Evolutionary conservation across 2,888 invertebrate species (phyloP).

Genomic region (Athalia circularis): DNA sequence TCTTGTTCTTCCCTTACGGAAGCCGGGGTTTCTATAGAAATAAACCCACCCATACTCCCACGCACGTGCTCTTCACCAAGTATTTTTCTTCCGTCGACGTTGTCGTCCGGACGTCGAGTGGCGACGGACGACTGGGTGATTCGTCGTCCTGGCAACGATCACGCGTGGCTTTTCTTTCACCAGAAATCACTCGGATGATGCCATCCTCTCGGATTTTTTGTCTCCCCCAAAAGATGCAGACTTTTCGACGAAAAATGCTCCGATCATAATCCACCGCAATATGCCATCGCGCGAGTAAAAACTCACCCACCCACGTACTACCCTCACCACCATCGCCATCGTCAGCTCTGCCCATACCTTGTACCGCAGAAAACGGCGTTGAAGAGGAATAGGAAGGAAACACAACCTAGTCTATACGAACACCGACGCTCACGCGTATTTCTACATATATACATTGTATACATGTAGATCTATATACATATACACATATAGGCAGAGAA

Average conservation of each 20-base stretch:
- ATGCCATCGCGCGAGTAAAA: conserved; percentile 43
- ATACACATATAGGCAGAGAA: conserved; percentile 11
- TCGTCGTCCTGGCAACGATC: conserved; percentile 40
- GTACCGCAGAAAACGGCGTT: neutral
- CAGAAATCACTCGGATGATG: conserved; percentile 32
- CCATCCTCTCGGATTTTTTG: conserved; percentile 5
- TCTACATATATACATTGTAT: conserved; percentile 1
- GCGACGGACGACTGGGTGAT: conserved; percentile 25
- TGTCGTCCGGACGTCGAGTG: conserved; percentile 8
- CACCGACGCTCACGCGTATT: neutral
- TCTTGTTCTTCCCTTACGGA: neutral
- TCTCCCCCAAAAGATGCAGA: conserved; percentile 3
- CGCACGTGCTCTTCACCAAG: neutral
- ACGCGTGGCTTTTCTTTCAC: conserved; percentile 25
- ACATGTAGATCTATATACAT: conserved; percentile 20
- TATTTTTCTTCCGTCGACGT: conserved; percentile 16
- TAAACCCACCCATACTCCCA: conserved; percentile 1
- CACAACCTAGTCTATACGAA: conserved; percentile 18
- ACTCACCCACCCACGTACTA: conserved; percentile 6
- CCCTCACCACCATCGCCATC: conserved; percentile 2
- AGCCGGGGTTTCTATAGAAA: conserved; percentile 16
- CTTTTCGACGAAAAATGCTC: conserved; percentile 22
- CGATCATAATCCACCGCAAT: conserved; percentile 45
- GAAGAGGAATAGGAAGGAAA: conserved; percentile 11
- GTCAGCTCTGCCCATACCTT: neutral